phyloP scores from a whole-genome alignment of 2,797 vertebrate species.

The Valencia hispanica region DNA sequence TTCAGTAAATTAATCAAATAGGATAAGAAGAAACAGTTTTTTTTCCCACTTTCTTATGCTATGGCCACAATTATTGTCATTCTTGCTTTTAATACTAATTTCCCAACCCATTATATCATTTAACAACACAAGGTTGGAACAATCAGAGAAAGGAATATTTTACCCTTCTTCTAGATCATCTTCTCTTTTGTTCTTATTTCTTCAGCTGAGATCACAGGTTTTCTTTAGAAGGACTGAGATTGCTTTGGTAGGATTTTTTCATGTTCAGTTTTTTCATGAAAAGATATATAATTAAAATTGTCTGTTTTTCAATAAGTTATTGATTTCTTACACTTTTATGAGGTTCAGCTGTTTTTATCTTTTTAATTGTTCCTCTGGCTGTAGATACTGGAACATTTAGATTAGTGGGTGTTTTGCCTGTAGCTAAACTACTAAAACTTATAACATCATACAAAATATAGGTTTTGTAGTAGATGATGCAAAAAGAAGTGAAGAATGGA shows the following conservation, averaged over 20 bases:
- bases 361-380: no score
- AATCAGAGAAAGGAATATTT: background rate
- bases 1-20: background rate
- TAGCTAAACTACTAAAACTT: no score
- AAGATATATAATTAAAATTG: background rate
- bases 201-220: background rate
- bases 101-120: background rate
- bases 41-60: background rate
- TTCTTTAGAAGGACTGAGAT: background rate
- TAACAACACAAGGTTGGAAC: background rate
- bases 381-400: no score
- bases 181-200: background rate
- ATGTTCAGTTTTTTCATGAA: background rate
- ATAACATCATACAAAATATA: no score
- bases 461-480: no score
- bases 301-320: background rate
- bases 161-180: background rate
- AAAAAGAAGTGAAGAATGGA: no score
- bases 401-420: no score
- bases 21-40: background rate
- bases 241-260: background rate
- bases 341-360: background rate
- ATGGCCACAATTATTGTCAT: background rate
- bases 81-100: background rate
- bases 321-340: background rate